Base-by-base conservation (phyloP, 1,140 invertebrate species). In the Lysiphlebus fabarum region DNA sequence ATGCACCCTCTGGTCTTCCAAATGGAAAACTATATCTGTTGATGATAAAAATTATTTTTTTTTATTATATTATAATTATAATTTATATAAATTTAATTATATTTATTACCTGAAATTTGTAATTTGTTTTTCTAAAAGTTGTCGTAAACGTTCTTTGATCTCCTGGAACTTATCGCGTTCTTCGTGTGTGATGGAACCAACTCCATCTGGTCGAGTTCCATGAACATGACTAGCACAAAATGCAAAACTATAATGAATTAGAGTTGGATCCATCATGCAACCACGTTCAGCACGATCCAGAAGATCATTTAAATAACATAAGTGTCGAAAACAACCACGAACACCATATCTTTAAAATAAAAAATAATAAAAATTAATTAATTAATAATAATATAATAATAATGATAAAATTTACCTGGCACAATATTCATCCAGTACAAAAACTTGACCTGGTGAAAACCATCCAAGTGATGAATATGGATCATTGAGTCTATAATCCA, bases 201-300 rank as follows among this genome's bases (percentile, higher is more conserved):
- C 95, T 12, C 96, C 96, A 81, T 99, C 97, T 36, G 96, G 95
- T 81, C 95, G 96, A 81, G 79, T 78, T 63, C 97, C 97, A 77
- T 98, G 94, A 8, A 99, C 96, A 81, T 99, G 97, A 69, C 92
- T 96, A 6, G 96, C 96, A 81, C 96, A 99, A 81, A 98, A 99
- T 26, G 96, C 96, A 83, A 98, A 99, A 67, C 93, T 96, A 78
- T 94, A 99, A 81, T 99, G 96, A 71, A 99, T 97, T 44, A 99
- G 82, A 2, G 95, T 99, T 0, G 97, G 96, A 81, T 99, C 97
- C 59, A 99, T 96, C 82, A 98, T 94, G 60, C 93, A 82, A 54
- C 92, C 92, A 65, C 93, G 92, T 77, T 99, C 96, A 1, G 96
- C 95, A 63, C 95, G 86, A 74, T 98, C 95, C 53, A 99, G 83